Evolutionary conservation across 2,888 invertebrate genomes (phyloP).

Genomic region (Xanthia icteritia): DNA sequence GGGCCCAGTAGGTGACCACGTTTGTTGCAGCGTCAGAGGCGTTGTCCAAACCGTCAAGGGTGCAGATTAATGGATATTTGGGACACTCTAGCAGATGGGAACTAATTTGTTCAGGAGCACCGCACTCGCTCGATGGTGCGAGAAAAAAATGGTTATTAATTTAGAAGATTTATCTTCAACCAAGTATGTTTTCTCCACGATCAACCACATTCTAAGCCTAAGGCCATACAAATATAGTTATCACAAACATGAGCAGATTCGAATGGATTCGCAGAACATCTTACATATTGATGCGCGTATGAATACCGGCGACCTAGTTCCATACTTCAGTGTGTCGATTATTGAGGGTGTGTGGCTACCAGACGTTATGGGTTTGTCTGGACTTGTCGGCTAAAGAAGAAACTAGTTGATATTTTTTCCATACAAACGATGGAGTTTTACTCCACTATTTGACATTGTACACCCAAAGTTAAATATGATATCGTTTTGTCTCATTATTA

Average conservation of each 20-base stretch:
- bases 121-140: not conserved
- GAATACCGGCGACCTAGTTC: conserved; percentile 57
- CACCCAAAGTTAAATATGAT: too few relatives aligned
- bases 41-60: not conserved
- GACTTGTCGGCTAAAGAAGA: not conserved
- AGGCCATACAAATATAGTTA: conserved; percentile 35
- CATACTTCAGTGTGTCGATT: conserved; percentile 52
- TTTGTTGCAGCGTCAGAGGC: not conserved
- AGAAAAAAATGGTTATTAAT: not conserved
- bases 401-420: too few relatives aligned
- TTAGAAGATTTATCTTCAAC: not conserved
- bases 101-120: not conserved
- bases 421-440: too few relatives aligned
- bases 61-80: not conserved
- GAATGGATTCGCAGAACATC: conserved; percentile 53
- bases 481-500: too few relatives aligned
- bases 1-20: not conserved
- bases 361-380: conserved; percentile 8
- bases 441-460: too few relatives aligned
- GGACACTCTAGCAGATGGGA: not conserved
- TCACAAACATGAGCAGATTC: conserved; percentile 46
- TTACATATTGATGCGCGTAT: conserved; percentile 64
- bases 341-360: conserved; percentile 40
- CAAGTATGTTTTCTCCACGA: not conserved
- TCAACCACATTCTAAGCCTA: not conserved